Conservation (phyloP, 1,140 invertebrate genomes). For the Coenobita brevimanus region DNA sequence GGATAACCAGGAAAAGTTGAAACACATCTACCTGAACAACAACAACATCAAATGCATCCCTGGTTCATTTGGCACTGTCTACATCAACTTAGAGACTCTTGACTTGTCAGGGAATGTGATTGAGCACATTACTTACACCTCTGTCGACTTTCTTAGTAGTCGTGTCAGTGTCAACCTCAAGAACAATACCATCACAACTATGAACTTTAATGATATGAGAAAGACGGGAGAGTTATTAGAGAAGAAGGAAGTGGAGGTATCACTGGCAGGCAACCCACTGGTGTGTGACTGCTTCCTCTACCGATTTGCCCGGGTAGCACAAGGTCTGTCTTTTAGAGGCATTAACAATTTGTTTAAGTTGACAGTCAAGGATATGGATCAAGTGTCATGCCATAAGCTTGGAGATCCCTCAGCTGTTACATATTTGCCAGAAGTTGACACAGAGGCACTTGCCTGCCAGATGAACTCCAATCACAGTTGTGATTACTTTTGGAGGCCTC, state of each 20-base stretch:
- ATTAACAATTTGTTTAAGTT: slow-evolving; percentile 16
- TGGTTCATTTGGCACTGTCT: neutral
- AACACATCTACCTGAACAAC: slow-evolving; percentile 28
- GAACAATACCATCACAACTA: slow-evolving; percentile 21
- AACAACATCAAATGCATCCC: slow-evolving; percentile 33
- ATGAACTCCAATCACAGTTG: neutral
- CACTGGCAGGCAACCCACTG: slow-evolving; percentile 38
- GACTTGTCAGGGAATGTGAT: slow-evolving; percentile 44
- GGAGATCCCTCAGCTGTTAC: neutral
- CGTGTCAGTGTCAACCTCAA: slow-evolving; percentile 23
- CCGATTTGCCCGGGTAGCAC: slow-evolving; percentile 18
- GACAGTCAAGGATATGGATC: slow-evolving; percentile 21
- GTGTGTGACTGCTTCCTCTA: slow-evolving; percentile 25
- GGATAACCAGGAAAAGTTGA: neutral
- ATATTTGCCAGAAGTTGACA: neutral
- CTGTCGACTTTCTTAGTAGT: neutral
- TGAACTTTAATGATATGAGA: neutral
- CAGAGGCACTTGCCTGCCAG: neutral
- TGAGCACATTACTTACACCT: neutral
- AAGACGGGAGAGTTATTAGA: too few relatives aligned
- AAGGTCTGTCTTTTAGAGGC: neutral
- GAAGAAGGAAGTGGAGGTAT: slow-evolving; percentile 5
- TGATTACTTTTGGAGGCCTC: slow-evolving; percentile 71
- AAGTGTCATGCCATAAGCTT: slow-evolving; percentile 9
- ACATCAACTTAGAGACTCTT: neutral